Base-by-base conservation (phyloP, 2,113 vertebrate genomes). In the Pedionomus torquatus region DNA sequence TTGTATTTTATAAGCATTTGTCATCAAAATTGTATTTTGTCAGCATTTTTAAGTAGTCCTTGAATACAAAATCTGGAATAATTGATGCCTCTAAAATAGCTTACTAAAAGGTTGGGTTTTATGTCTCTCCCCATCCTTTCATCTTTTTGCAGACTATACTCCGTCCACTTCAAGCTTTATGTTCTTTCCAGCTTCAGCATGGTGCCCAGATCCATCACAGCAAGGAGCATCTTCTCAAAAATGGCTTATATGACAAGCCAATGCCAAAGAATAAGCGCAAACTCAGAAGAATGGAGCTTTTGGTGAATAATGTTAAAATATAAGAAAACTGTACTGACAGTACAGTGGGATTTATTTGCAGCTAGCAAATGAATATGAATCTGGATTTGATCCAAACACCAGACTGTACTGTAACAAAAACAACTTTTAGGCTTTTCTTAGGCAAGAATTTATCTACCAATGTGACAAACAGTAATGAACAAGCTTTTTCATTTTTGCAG, bases 221-320 rank as follows among this genome's bases (percentile, higher is more conserved):
- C 98, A 99, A 99, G 93, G 99, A 99, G 39, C 98, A 99, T 82
- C 99, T 99, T 71, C 98, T 99, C 92, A 99, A 97, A 96, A 99
- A 98, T 78, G 99, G 99, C 83, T 98, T 99, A 95, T 99, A 99
- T 46, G 98, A 99, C 96, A 99, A 99, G 64, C 99, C 99, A 37
- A 98, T 99, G 99, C 99, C 99, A 98, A 99, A 99, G 96, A 99
- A 99, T 98, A 99, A 99, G 93, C 99, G 99, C 92, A 99, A 99
- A 97, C 99, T 99, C 68, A 99, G 99, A 97, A 99, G 98, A 97
- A 99, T 99, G 99, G 99, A 99, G 94, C 99, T 99, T 71, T 97
- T 99, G 60, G 98, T 99, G 81, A 98, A 98, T 49, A 99, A 99
- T 95, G 95, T 98, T 93, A 99, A 98, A 97, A 98, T 99, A 97